Base-by-base conservation (phyloP, 2,113 vertebrate species). In the Climacteris rufus region DNA sequence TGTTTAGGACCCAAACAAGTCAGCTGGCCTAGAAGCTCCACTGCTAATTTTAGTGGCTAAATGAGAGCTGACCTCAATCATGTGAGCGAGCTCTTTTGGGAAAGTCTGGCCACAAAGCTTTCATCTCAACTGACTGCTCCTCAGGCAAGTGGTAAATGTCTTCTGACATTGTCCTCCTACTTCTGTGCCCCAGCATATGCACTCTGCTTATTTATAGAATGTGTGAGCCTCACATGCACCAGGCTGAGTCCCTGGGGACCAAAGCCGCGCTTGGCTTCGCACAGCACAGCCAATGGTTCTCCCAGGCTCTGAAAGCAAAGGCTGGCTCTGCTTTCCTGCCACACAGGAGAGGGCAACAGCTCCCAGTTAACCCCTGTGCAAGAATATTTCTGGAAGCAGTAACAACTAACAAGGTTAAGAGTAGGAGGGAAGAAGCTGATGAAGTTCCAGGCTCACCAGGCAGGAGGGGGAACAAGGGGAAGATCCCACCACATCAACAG, bases 211-310 rank as follows among this genome's bases (percentile, higher is more conserved):
- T 95, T 96, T 96, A 78, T 89, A 92, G 87, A 71, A 64, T 0
- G 9, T 30, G 28, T 35, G 30, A 91, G 28, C 31, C 63, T 56
- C 68, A 49, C 30, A 27, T 4, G 14, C 15, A 39, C 7, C 1
- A 1, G 64, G 49, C n/a, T 5, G 15, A 74, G 82, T 45, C 53
- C 61, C 56, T 42, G 1, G 19, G 79, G 88, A 78, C 1, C 0
- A 0, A 66, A 49, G 61, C 5, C 2, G 18, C 6, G 2, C 52
- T 50, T 8, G 8, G 18, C 19, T 90, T 85, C 47, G 21, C 2
- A 4, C 19, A n/a, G 25, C 1, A 31, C 0, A 0, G 59, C 25
- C 40, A 8, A 6, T 0, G 6, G 37, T 24, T 64, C 53, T 40
- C 30, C 27, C 4, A 21, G 20, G 22, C 33, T 78, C 61, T 10